Evolutionary conservation across 2,113 vertebrate species (phyloP), one percentile per base, ranked within the genome.

Genomic region (Odocoileus hemionus): DNA sequence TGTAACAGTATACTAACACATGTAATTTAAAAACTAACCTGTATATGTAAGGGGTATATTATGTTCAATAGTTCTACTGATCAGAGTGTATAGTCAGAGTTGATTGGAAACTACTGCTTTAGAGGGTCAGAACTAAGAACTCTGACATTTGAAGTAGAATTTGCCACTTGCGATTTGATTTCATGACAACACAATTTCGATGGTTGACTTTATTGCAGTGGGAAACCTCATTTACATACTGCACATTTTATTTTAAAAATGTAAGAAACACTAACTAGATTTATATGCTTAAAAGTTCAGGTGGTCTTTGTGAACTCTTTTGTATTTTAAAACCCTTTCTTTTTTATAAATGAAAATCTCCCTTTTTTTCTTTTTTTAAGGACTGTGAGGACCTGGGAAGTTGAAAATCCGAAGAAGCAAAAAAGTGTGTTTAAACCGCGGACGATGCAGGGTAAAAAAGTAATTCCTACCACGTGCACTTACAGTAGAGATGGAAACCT

Each of bases 401-500:
- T 99, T 97, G 99, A 98, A 96, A 99, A 99, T 6, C 99, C 99
- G 78, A 99, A 99, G 98, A 99, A 99, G 83, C 99, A 99, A 98
- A 99, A 99, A 98, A 98, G 98, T 0, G 99, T 99, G 76, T 99
- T 99, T 98, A 99, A 99, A 86, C 99, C 99, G 0, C 99, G 99
- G 74, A 99, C 99, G 1, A 84, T 97, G 96, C 99, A 99, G 98
- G 99, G 99, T 19, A 99, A 99, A 98, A 99, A 99, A 21, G 99
- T 99, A 74, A 99, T 98, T 86, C 99, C 99, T 55, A 99, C 99
- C 7, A 99, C 99, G 17, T 99, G 99, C 97, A 99, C 99, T 0
- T 99, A 99, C 98, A 99, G 99, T 95, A 99, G 99, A 70, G 99
- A 99, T 58, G 99, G 99, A 74, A 99, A 99, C 97, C 99, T 99